Evolutionary conservation across 2,113 vertebrate genomes (phyloP), one percentile per base, ranked within the genome.

Genomic region (Crotalus helleri): DNA sequence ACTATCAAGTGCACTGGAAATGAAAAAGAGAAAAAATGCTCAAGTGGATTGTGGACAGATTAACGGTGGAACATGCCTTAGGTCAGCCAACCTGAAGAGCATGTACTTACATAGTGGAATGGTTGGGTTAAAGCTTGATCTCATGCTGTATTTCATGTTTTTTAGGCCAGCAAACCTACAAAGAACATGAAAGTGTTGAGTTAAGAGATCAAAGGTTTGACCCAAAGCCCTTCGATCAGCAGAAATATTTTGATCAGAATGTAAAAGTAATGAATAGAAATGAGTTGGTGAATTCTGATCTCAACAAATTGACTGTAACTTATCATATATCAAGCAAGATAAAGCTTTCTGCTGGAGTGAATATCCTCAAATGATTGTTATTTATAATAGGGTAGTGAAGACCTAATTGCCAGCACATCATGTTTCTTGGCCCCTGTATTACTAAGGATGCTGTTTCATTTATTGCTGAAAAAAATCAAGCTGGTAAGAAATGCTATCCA

Each of bases 141-240:
- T 92, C 88, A 91, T 92, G 90, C 29, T 0, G 59, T 93, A 69
- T 29, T 58, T 1, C 93, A 93, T 89, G 9, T 95, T 97, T 97
- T 98, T 98, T 96, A 97, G 98, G 99, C 98, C 98, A 98, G 96
- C 97, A 98, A 99, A 98, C 98, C 98, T 98, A 86, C 95, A 98
- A 98, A 95, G 96, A 98, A 95, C 93, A 90, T 94, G 94, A 51
- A 49, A 94, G 87, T 64, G 3, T 9, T 1, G 33, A 24, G 12
- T 58, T 54, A 49, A 49, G 54, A 64, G 88, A n/a, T 61, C 9
- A 51, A 87, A 29, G 59, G 89, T 54, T 87, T 92, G 51, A 92
- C 33, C 57, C 19, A 87, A 58, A 74, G 29, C 26, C 6, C 53
- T 12, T 46, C 26, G 26, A 87, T 87, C 39, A 94, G 15, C 49